phyloP scores from a whole-genome alignment of 2,797 vertebrate species.

The Naso thynnoides region DNA sequence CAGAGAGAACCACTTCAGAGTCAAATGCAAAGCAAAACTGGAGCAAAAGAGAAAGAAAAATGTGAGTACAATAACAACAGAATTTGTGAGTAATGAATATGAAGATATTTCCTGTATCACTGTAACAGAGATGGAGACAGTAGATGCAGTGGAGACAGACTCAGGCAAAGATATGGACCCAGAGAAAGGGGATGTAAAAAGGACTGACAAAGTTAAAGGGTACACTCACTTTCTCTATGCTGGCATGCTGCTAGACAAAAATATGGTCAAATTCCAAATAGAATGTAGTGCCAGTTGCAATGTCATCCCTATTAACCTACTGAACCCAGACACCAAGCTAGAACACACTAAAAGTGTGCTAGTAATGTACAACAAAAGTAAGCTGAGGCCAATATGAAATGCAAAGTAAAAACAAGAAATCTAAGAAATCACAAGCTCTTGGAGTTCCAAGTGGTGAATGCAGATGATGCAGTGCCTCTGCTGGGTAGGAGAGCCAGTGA shows the following conservation, averaged over 20 bases:
- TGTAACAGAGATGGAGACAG: not conserved
- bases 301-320: conserved; percentile 3
- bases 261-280: conserved; percentile 30
- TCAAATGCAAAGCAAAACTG: conserved; percentile 8
- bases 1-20: conserved; percentile 42
- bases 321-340: conserved; percentile 13
- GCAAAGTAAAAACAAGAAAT: conserved; percentile 18
- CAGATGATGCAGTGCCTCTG: no score
- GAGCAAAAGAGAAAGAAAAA: conserved; percentile 3
- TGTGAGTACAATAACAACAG: not conserved
- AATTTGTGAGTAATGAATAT: not conserved
- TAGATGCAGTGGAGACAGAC: conserved; percentile 2
- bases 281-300: conserved; percentile 36
- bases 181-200: not conserved
- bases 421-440: conserved; percentile 13
- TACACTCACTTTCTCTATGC: not conserved
- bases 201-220: not conserved
- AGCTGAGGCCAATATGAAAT: conserved; percentile 14
- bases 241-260: not conserved
- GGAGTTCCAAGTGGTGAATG: conserved; percentile 31
- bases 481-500: conserved; percentile 15
- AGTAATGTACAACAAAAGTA: conserved; percentile 35
- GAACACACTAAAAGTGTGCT: conserved; percentile 12
- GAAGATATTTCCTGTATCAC: conserved; percentile 6
- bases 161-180: not conserved